Base-by-base conservation (phyloP, 2,113 vertebrate species). In the Macrotis lagotis region DNA sequence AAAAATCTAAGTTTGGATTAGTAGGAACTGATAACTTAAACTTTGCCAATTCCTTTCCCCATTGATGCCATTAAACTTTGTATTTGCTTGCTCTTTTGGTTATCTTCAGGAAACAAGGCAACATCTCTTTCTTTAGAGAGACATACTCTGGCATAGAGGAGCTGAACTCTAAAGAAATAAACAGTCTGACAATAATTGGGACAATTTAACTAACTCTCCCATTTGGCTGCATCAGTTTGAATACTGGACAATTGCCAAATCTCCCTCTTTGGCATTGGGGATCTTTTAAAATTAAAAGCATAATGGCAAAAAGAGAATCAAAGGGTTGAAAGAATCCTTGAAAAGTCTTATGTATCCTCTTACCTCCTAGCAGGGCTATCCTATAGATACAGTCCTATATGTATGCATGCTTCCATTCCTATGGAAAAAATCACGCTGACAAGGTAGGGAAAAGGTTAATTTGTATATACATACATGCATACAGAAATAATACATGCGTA, bases 61-160 rank as follows among this genome's bases (percentile, higher is more conserved):
- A 47, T 4, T 88, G 49, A n/a, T 92, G 92, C 11, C 66, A n/a
- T 89, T 94, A 59, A 90, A 12, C 26, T 92, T 92, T 93, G 3
- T 31, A 93, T 93, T 93, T 88, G 48, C 92, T 95, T 83, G n/a
- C n/a, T 90, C 53, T 51, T 95, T 92, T 93, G 37, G 49, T 9
- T 50, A 50, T 6, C 25, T 50, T 95, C 16, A 50, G 37, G 28
- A 95, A 25, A 11, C 83, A 90, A 26, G 9, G 3, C 10, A 66
- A 91, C 59, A 22, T 91, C 24, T 88, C 1, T 2, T 48, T 94
- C 47, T 66, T 51, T 55, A 53, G 24, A 90, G 0, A 2, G 28
- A 16, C 49, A 93, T 90, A 59, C 48, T 48, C 28, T 90, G 37
- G 14, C 11, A 48, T 37, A 66, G 94, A 53, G n/a, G 10, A 51